Evolutionary conservation across 1,140 invertebrate genomes (phyloP).

Genomic region (Oncopeltus fasciatus): DNA sequence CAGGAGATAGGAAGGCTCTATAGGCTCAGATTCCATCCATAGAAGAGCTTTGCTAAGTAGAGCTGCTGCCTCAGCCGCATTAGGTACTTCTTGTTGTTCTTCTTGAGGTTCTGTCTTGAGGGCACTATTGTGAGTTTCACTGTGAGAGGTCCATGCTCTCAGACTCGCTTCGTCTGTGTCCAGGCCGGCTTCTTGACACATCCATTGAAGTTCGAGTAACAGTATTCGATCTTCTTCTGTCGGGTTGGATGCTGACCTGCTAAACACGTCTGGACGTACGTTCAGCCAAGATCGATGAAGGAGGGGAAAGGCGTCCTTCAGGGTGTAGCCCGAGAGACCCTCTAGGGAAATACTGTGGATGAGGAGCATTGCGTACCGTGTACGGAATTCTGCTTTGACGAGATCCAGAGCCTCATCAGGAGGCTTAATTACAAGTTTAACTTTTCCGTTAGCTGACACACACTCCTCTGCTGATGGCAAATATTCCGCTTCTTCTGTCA

Average conservation of each 20-base stretch:
- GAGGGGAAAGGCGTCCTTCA: slow-evolving; percentile 37
- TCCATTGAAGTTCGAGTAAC: slow-evolving; percentile 29
- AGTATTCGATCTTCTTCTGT: slow-evolving; percentile 28
- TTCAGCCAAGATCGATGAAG: slow-evolving; percentile 36
- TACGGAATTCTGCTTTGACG: slow-evolving; percentile 32
- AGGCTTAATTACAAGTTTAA: slow-evolving; percentile 27
- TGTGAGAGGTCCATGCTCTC: slow-evolving; percentile 28
- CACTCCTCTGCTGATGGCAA: slow-evolving; percentile 30
- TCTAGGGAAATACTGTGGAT: slow-evolving; percentile 24
- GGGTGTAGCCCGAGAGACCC: slow-evolving; percentile 29
- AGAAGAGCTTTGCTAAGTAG: slow-evolving; percentile 33
- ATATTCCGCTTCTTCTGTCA: slow-evolving; percentile 32
- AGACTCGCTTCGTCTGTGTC: slow-evolving; percentile 31
- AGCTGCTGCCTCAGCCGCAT: slow-evolving; percentile 31
- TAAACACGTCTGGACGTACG: slow-evolving; percentile 28
- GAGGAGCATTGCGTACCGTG: slow-evolving; percentile 30
- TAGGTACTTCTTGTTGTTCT: slow-evolving; percentile 26
- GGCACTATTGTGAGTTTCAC: slow-evolving; percentile 6
- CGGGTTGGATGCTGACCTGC: slow-evolving; percentile 13
- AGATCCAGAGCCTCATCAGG: slow-evolving; percentile 28
- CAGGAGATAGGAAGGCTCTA: slow-evolving; percentile 36
- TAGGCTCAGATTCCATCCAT: slow-evolving; percentile 39
- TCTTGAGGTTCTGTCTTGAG: slow-evolving; percentile 24
- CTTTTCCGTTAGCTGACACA: slow-evolving; percentile 30
- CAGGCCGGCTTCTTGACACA: slow-evolving; percentile 32